Base-by-base conservation (phyloP, 2,113 vertebrate genomes). In the Nothoprocta pentlandii region DNA sequence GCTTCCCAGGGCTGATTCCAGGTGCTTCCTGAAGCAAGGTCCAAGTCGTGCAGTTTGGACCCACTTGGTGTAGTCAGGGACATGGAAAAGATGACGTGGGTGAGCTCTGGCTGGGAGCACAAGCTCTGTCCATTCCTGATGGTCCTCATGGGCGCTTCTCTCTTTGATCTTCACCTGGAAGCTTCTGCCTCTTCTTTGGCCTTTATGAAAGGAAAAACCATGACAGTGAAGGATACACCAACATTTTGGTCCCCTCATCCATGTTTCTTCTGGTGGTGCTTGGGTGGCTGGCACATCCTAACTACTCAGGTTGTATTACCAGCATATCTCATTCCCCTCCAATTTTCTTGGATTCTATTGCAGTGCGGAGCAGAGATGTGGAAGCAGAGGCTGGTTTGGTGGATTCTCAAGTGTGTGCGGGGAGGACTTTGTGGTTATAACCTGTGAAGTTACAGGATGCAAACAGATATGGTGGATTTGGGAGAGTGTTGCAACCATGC, bases 311-410 rank as follows among this genome's bases (percentile, higher is more conserved):
- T 39, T 14, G 15, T 61, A 32, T 32, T 32, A 2, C 54, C 11
- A 8, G 85, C 28, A 17, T 36, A 13, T 63, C 63, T 21, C 9
- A 20, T 28, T 61, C 32, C 54, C 14, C 4, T 49, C 16, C 4
- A 0, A 0, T 41, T 75, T 61, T 85, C 15, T 62, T 5, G 4
- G 9, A 12, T 28, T 3, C 28, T 13, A 3, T 20, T 19, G 32
- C 53, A 34, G 15, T 12, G 4, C 22, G 22, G 16, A 46, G 51
- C 12, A 66, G 61, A 39, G 39, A 3, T n/a, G 64, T 12, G 42
- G 36, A 51, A 47, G 14, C 5, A 9, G 51, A 67, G 6, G 5
- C 22, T 22, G 32, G 34, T 34, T 59, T 64, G 2, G 3, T n/a
- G 67, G 53, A 46, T 74, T 53, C 26, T 80, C 16, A 32, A 41